Evolutionary conservation across 1,140 invertebrate species (phyloP), one percentile per base, ranked within the genome.

Genomic region (Caenorhabditis remanei): DNA sequence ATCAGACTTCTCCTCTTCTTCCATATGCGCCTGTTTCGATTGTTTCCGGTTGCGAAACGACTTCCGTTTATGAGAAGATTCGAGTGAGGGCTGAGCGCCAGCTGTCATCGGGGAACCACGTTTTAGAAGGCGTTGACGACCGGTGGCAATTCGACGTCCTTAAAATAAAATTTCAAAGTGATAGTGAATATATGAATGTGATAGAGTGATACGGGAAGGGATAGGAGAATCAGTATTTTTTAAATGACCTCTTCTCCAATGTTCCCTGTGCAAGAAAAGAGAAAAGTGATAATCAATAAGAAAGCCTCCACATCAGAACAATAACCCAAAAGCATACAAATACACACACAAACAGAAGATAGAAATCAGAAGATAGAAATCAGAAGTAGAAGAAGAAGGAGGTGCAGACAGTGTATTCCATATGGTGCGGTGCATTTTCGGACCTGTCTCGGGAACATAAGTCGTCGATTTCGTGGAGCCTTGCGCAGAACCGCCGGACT

Each of bases 51-150:
- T 79, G 88, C 89, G 84, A 63, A 91, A 90, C 4, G 88, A 90
- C 48, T 90, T 85, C 48, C 88, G 61, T 61, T 90, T 89, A 40
- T 89, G 87, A 87, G 87, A 90, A 14, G 89, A 89, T 83, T 92
- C 90, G 50, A 91, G 83, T 24, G 90, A 90, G 16, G 90, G 82
- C 53, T 88, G 90, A 13, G 85, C 53, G 19, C 87, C 89, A 53
- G 71, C 4, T 24, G 71, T 24, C 67, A 90, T 89, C 46, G 91
- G 92, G 2, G 94, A 94, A 65, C 95, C 96, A 84, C 96, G 93
- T 56, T 96, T 94, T 65, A 96, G 93, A 75, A 96, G 93, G 90
- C 96, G 95, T 63, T 95, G 95, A 89, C 96, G 94, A 63, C 94
- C 94, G 88, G 86, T 87, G 0, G 86, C 71, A 4, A 87, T 79